Evolutionary conservation across 2,797 vertebrate species (phyloP).

Genomic region (Alfaro cultratus): DNA sequence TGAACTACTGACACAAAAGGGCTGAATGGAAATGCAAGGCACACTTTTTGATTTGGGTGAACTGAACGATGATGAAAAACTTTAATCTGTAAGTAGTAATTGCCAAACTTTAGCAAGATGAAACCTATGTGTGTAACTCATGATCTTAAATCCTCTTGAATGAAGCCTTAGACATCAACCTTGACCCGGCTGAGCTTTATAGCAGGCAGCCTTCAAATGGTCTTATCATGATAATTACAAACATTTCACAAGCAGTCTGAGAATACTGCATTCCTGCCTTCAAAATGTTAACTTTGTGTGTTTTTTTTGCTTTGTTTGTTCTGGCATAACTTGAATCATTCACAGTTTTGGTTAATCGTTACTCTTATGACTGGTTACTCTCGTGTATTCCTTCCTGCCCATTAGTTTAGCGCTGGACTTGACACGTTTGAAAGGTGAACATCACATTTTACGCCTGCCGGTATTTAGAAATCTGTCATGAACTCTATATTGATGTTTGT

Average conservation of each 20-base stretch:
- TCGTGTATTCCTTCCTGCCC: not conserved
- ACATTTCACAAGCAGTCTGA: constrained; percentile 12
- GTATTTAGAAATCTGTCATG: not conserved
- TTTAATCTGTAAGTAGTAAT: not conserved
- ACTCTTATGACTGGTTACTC: not conserved
- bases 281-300: not conserved
- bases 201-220: not conserved
- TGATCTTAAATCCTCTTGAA: not conserved
- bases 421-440: not conserved
- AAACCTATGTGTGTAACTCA: not conserved
- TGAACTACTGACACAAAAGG: not conserved
- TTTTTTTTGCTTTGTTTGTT: not conserved
- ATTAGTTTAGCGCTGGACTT: fast-evolving
- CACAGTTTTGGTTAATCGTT: not conserved
- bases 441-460: not conserved
- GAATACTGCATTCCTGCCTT: not conserved
- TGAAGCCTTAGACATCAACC: not conserved
- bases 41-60: not conserved
- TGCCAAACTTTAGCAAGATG: not conserved
- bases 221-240: constrained; percentile 18
- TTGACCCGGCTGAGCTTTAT: constrained; percentile 21
- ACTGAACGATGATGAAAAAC: not conserved
- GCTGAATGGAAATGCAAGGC: not conserved
- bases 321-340: not conserved
- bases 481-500: not conserved